Percentiles rank a stretch among this genome's conserved stretches.
Conservation (phyloP, 2,888 invertebrate species). For the Pasiphila rectangulata region DNA sequence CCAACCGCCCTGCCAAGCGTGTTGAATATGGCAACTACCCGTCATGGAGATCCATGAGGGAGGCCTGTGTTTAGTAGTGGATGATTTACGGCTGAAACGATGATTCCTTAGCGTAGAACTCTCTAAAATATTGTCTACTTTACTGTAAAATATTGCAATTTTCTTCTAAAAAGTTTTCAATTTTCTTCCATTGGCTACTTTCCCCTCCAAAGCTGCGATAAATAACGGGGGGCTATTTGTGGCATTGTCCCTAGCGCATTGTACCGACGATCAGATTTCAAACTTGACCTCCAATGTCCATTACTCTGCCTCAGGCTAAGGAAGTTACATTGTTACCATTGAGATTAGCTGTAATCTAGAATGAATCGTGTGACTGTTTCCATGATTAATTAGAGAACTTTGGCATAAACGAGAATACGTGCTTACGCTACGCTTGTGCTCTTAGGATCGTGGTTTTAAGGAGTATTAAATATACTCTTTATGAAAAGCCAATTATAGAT, state of each 20-base stretch:
- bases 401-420: conserved; percentile 3
- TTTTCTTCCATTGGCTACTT: background rate
- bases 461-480: too few species aligned
- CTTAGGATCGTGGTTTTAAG: background rate
- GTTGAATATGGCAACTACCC: too few species aligned
- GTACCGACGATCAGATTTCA: conserved; percentile 60
- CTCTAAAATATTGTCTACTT: too few species aligned
- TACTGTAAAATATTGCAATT: too few species aligned
- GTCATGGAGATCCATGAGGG: too few species aligned
- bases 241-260: conserved; percentile 52
- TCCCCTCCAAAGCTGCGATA: conserved; percentile 27
- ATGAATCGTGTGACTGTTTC: conserved; percentile 16
- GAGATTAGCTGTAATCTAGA: conserved; percentile 22
- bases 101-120: too few species aligned
- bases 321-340: conserved; percentile 26
- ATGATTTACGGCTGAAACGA: too few species aligned
- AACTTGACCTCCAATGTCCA: conserved; percentile 60
- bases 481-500: too few species aligned
- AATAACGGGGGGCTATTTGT: conserved; percentile 27
- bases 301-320: conserved; percentile 44
- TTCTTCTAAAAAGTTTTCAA: too few species aligned
- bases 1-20: too few species aligned
- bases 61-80: too few species aligned
- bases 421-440: background rate
- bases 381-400: conserved; percentile 17